Percentiles rank a stretch among this genome's conserved stretches.
Conservation (phyloP, 2,113 vertebrate genomes). For the Chionodraco myersi region DNA sequence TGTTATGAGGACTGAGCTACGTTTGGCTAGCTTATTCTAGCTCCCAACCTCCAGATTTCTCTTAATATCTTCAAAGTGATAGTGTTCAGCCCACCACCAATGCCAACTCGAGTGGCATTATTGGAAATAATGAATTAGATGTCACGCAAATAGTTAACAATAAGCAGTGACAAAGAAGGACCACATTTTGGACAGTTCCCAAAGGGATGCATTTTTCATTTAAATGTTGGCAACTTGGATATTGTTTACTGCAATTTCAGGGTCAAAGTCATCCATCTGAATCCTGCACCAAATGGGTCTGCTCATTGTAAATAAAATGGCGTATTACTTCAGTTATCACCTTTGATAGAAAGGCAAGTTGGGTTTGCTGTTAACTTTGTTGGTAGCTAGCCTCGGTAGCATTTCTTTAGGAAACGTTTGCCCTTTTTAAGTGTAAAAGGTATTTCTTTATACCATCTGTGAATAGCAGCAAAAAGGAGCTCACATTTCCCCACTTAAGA, state of each 20-base stretch:
- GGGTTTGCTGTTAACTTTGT: conserved; percentile 11
- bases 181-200: not conserved
- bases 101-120: not conserved
- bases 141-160: not conserved
- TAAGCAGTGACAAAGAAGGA: not conserved
- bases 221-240: conserved; percentile 4
- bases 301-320: conserved; percentile 52
- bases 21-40: not conserved
- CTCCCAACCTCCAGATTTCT: not conserved
- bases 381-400: conserved; percentile 2
- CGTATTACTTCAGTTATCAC: conserved; percentile 39
- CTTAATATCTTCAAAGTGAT: not conserved
- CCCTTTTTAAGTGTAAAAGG: conserved; percentile 4
- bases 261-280: conserved; percentile 37
- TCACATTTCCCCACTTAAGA: conserved; percentile 60
- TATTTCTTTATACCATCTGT: conserved; percentile 35
- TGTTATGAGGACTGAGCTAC: not conserved
- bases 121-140: not conserved
- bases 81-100: not conserved
- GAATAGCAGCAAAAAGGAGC: conserved; percentile 50
- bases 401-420: conserved; percentile 22
- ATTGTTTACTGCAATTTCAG: conserved; percentile 33
- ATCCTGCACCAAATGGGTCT: conserved; percentile 11
- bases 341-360: conserved; percentile 13
- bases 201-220: conserved; percentile 8